phyloP scores from a whole-genome alignment of 1,140 invertebrate genomes.

The Pararge aegeria region DNA sequence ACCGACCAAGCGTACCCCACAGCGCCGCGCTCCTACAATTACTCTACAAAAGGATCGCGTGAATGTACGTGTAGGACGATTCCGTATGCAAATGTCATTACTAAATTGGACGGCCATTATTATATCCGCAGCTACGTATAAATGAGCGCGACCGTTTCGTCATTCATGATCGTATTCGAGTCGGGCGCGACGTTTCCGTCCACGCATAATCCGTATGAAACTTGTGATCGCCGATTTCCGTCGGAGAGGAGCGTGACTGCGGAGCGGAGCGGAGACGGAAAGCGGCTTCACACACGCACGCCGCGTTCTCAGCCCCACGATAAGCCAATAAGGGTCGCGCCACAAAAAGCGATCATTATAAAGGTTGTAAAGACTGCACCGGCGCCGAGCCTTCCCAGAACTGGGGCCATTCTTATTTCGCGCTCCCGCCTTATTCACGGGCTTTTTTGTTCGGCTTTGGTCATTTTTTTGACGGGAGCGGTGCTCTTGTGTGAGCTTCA shows the following conservation, averaged over 20 bases:
- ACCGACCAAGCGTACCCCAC: slow-evolving; percentile 30
- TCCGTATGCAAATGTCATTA: slow-evolving; percentile 40
- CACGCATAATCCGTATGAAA: slow-evolving; percentile 33
- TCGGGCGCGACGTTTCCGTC: slow-evolving; percentile 34
- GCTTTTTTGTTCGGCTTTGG: slow-evolving; percentile 68
- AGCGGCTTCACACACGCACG: slow-evolving; percentile 14
- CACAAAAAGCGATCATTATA: slow-evolving; percentile 76
- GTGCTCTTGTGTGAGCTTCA: slow-evolving; percentile 69
- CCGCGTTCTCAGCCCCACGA: slow-evolving; percentile 59
- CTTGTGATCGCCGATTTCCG: slow-evolving; percentile 40
- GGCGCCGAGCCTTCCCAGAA: slow-evolving; percentile 77
- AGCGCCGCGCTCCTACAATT: slow-evolving; percentile 3
- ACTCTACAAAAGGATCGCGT: slow-evolving; percentile 16
- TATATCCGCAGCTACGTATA: slow-evolving; percentile 26
- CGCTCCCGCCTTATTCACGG: slow-evolving; percentile 74
- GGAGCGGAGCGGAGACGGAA: not conserved
- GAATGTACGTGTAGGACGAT: slow-evolving; percentile 31
- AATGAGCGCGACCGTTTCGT: slow-evolving; percentile 24
- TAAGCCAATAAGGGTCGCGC: slow-evolving; percentile 72
- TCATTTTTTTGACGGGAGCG: slow-evolving; percentile 73
- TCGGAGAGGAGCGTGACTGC: slow-evolving; percentile 13
- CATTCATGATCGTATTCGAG: slow-evolving; percentile 37
- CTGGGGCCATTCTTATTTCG: slow-evolving; percentile 74
- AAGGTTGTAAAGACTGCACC: slow-evolving; percentile 75
- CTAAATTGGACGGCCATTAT: slow-evolving; percentile 44